Percentiles rank a stretch among this genome's conserved stretches.
Evolutionary conservation across 2,797 vertebrate species (phyloP).

Genomic region (Sphaeramia orbicularis): DNA sequence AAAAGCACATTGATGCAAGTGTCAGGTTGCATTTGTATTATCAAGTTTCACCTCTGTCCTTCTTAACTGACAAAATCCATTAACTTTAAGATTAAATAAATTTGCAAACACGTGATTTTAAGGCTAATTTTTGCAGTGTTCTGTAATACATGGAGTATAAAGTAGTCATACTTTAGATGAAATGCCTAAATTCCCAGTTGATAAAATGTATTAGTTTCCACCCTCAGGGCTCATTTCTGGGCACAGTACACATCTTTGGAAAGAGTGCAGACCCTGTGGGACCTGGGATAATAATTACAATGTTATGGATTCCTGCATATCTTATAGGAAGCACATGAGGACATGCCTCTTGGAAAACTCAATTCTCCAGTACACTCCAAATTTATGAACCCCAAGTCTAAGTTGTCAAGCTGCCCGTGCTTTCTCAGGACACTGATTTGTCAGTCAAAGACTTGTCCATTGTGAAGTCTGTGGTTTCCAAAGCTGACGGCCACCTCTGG

Average conservation of each 20-base stretch:
- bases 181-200: not conserved
- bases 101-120: no score
- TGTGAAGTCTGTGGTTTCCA: slow-evolving; percentile 62
- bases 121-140: no score
- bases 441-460: slow-evolving; percentile 63
- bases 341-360: not conserved
- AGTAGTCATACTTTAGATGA: no score
- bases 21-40: no score
- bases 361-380: not conserved
- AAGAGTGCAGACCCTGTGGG: not conserved
- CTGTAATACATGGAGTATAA: not conserved
- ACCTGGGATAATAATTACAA: not conserved
- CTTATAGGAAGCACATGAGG: not conserved
- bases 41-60: no score
- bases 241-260: not conserved
- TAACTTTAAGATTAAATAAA: no score
- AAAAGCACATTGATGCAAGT: no score
- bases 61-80: no score
- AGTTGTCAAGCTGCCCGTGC: not conserved
- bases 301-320: not conserved
- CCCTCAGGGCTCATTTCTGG: not conserved
- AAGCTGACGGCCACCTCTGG: slow-evolving; percentile 72
- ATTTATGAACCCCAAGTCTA: not conserved
- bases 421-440: slow-evolving; percentile 66
- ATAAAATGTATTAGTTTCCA: not conserved